A percentile compares a stretch with the other conserved stretches of the same genome.
These are phyloP conservation scores for Apistogramma diplotaenia DNA, from an alignment of 2,113 vertebrate genomes.

Conservation along the genomic window DNA sequence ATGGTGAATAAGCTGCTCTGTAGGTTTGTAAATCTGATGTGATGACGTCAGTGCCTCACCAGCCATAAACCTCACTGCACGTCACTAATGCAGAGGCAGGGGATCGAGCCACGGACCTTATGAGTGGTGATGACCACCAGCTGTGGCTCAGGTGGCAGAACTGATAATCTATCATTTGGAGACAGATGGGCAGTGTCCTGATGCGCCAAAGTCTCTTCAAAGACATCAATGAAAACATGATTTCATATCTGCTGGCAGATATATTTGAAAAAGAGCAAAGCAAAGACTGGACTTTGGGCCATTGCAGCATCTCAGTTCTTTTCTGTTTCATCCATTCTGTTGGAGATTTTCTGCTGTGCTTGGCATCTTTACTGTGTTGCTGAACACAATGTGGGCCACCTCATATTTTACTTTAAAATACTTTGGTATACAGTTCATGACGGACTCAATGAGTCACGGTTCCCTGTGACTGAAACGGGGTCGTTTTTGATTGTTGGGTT, in stretches of 20 bases:
- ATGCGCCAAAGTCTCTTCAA: neutral
- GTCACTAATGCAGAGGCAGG: fast-evolving
- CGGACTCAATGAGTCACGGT: neutral
- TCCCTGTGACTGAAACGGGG: neutral
- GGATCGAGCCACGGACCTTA: neutral
- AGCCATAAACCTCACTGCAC: too few relatives aligned
- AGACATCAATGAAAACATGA: neutral
- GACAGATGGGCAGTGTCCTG: neutral
- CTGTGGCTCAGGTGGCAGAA: neutral
- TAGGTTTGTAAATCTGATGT: too few relatives aligned
- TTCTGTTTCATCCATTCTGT: too few relatives aligned
- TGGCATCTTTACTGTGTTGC: too few relatives aligned
- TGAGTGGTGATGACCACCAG: neutral
- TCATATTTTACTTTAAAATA: neutral
- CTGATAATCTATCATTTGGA: neutral
- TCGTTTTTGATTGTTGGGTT: too few relatives aligned
- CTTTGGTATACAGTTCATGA: neutral
- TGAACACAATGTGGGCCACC: too few relatives aligned
- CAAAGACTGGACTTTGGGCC: too few relatives aligned
- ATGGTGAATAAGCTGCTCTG: too few relatives aligned
- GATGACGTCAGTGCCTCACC: too few relatives aligned
- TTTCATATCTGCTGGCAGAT: too few relatives aligned
- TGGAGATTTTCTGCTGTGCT: too few relatives aligned
- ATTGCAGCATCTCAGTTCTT: neutral
- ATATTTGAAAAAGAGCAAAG: neutral